These are phyloP conservation scores for Heteractis magnifica DNA, from an alignment of 92 coral and sea anemone species.

Conservation along the genomic window DNA sequence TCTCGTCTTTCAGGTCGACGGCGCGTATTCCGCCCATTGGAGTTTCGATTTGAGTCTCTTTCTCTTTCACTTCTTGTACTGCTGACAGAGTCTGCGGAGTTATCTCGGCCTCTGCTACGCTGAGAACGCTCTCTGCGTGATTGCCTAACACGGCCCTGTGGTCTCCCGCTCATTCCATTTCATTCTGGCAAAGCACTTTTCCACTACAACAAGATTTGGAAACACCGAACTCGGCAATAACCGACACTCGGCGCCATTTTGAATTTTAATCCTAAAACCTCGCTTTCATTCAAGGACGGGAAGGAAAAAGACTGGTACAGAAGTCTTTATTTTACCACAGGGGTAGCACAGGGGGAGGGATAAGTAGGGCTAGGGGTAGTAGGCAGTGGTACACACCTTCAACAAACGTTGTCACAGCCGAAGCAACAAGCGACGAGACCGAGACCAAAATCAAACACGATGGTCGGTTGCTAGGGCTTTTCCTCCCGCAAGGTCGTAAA, in stretches of 20 bases:
- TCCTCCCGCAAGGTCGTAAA: too few species aligned
- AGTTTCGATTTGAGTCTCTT: slow-evolving; percentile 58
- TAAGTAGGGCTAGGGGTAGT: too few species aligned
- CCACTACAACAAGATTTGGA: slow-evolving; percentile 61
- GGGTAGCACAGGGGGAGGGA: neutral
- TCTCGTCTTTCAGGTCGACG: slow-evolving; percentile 88
- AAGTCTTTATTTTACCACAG: neutral
- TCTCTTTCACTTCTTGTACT: slow-evolving; percentile 93
- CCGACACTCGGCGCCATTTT: slow-evolving; percentile 93
- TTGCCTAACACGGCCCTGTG: slow-evolving; percentile 99
- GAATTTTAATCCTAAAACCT: slow-evolving; percentile 54
- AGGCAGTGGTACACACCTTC: too few species aligned
- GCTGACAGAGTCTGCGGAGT: slow-evolving; percentile 91
- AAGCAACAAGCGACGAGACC: too few species aligned
- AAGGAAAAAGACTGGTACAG: slow-evolving; percentile 14
- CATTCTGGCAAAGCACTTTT: slow-evolving; percentile 87
- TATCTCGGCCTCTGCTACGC: slow-evolving; percentile 91
- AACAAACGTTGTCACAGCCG: too few species aligned
- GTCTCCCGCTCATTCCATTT: slow-evolving; percentile 99
- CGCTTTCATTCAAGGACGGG: slow-evolving; percentile 20
- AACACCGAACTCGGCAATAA: slow-evolving; percentile 59
- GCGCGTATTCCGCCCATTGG: slow-evolving; percentile 80
- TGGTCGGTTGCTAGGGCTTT: too few species aligned
- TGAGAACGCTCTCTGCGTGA: slow-evolving; percentile 99
- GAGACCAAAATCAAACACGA: too few species aligned